Base-by-base conservation (phyloP, 2,797 vertebrate genomes). In the Erpetoichthys calabaricus region DNA sequence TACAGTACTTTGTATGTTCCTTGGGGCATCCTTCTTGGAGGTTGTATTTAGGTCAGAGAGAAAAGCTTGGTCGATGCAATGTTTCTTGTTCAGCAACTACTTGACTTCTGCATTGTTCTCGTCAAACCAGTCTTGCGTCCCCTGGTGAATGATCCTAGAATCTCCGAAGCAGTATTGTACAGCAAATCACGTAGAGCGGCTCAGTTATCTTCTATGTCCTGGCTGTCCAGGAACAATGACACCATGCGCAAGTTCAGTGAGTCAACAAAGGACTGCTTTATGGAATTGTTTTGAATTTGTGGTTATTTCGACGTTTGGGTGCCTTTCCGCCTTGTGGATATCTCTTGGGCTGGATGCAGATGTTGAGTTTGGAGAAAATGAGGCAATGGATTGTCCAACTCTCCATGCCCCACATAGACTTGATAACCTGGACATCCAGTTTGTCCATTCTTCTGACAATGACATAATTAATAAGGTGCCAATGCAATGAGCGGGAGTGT, bases 1-100 rank as follows among this genome's bases (percentile, higher is more conserved):
- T 54, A 56, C 54, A 56, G 54, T 9, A 42, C 54, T 56, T 8
- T 42, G 42, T 8, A 56, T 56, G n/a, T 56, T 43, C 8, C 8
- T n/a, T 10, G 9, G 42, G 8, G 4, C 3, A 4, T 8, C 42
- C 44, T 56, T 9, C 3, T 56, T 56, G 3, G 54, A 43, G 8
- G n/a, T n/a, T n/a, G n/a, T n/a, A n/a, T n/a, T n/a, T n/a, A n/a
- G n/a, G n/a, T n/a, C n/a, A n/a, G n/a, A n/a, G n/a, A n/a, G n/a
- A n/a, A n/a, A n/a, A n/a, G n/a, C n/a, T n/a, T n/a, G n/a, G n/a
- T n/a, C n/a, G 8, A 8, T 4, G 3, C 9, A 3, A 8, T 9
- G 9, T 42, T 56, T n/a, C 43, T 42, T 10, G 10, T 56, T 9
- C 10, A 54, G 54, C 42, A 56, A 42, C 8, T 42, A 8, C 54